A percentile compares a stretch with the other conserved stretches of the same genome.
Conservation (phyloP, 1,140 invertebrate genomes). For the Neomicropteryx cornuta region DNA sequence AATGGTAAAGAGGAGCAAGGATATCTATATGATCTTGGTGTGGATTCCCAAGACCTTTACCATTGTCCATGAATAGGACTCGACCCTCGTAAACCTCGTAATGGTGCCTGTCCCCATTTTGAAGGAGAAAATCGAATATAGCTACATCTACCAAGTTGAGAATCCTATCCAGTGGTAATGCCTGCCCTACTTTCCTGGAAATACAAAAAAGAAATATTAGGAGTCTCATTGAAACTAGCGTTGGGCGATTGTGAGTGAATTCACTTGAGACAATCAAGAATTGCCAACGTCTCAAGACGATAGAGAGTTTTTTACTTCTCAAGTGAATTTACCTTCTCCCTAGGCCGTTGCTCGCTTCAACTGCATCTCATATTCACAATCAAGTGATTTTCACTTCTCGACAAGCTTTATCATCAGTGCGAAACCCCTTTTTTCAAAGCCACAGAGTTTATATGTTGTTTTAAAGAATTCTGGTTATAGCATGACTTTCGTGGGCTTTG, state of each 20-base stretch:
- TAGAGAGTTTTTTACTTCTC: neutral
- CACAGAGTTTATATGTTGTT: too few relatives aligned
- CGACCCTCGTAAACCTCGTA: slow-evolving; percentile 73
- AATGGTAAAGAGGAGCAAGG: slow-evolving; percentile 80
- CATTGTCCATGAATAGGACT: slow-evolving; percentile 84
- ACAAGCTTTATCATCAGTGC: too few relatives aligned
- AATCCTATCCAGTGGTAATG: slow-evolving; percentile 47
- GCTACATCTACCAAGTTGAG: slow-evolving; percentile 79
- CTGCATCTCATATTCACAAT: neutral
- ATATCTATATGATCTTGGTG: slow-evolving; percentile 74
- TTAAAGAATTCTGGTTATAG: too few relatives aligned
- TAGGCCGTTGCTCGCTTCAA: neutral
- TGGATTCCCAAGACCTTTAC: slow-evolving; percentile 85
- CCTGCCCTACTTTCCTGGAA: slow-evolving; percentile 39
- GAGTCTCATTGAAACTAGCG: neutral
- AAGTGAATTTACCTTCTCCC: neutral
- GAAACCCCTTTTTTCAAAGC: too few relatives aligned
- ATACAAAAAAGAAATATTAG: slow-evolving; percentile 13
- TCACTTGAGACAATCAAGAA: slow-evolving; percentile 1
- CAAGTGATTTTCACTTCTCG: neutral
- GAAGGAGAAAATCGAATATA: slow-evolving; percentile 88
- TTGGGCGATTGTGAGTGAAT: too few relatives aligned
- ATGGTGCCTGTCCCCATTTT: slow-evolving; percentile 90
- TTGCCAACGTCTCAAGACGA: neutral
- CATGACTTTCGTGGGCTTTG: neutral